Percentiles rank a stretch among this genome's conserved stretches.
These are phyloP conservation scores for Tenualosa ilisha DNA, from an alignment of 2,797 vertebrate genomes.

Conservation along the genomic window DNA sequence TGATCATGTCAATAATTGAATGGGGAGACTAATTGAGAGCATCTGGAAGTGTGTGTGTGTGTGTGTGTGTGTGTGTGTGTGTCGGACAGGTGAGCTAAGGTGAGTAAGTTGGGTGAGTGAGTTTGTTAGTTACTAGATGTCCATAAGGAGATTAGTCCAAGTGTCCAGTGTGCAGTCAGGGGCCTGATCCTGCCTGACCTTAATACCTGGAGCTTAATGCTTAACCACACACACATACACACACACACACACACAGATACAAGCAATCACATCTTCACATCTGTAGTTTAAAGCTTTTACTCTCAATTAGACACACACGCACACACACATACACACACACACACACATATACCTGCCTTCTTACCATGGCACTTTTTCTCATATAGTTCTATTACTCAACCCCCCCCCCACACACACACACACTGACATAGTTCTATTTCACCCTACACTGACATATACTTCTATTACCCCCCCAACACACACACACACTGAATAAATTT, in stretches of 20 bases:
- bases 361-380: too few relatives aligned
- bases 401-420: too few relatives aligned
- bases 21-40: too few relatives aligned
- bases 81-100: background rate
- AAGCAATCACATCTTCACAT: too few relatives aligned
- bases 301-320: background rate
- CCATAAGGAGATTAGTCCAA: conserved; percentile 69
- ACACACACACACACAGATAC: conserved; percentile 12
- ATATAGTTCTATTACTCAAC: too few relatives aligned
- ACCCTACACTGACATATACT: too few relatives aligned
- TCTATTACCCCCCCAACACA: too few relatives aligned
- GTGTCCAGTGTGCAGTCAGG: conserved; percentile 41
- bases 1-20: too few relatives aligned
- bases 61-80: conserved; percentile 43
- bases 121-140: conserved; percentile 47
- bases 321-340: background rate
- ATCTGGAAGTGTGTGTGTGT: background rate
- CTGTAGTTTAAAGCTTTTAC: too few relatives aligned
- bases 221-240: conserved; percentile 23
- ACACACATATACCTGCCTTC: background rate
- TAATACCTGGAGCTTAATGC: conserved; percentile 72
- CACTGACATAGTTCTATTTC: too few relatives aligned
- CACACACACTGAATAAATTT: too few relatives aligned
- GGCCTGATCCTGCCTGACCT: conserved; percentile 74
- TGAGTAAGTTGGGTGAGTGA: conserved; percentile 28